phyloP scores from a whole-genome alignment of 1,140 invertebrate species.

The Papilio glaucus region DNA sequence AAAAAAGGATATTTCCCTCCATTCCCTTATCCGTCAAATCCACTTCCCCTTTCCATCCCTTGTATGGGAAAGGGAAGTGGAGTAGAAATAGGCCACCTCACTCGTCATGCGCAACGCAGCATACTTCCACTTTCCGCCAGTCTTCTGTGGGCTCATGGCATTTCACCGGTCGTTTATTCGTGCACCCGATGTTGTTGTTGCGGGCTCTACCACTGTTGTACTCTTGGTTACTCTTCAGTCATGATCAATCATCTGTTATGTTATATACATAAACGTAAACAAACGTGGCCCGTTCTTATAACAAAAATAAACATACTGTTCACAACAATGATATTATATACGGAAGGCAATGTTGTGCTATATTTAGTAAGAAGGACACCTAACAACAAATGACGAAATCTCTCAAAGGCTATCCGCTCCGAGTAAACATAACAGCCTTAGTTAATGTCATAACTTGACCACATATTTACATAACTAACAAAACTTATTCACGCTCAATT shows the following conservation, averaged over 20 bases:
- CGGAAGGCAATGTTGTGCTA: not conserved
- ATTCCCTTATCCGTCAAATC: too few relatives aligned
- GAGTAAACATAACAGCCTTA: slow-evolving; percentile 10
- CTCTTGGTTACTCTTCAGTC: not conserved
- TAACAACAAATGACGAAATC: slow-evolving; percentile 4
- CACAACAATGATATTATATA: not conserved
- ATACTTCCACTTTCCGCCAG: too few relatives aligned
- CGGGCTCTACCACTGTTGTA: too few relatives aligned
- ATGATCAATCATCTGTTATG: too few relatives aligned
- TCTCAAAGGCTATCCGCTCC: slow-evolving; percentile 4
- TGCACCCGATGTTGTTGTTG: too few relatives aligned
- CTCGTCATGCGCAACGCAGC: too few relatives aligned
- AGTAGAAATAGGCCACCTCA: too few relatives aligned
- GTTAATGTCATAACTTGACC: slow-evolving; percentile 4
- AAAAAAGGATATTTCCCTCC: too few relatives aligned
- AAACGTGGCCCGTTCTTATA: not conserved
- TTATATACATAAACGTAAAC: not conserved
- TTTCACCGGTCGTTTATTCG: too few relatives aligned
- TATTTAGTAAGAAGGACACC: not conserved
- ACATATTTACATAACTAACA: slow-evolving; percentile 36
- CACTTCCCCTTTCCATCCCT: too few relatives aligned
- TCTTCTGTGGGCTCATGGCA: too few relatives aligned
- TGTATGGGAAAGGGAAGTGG: too few relatives aligned
- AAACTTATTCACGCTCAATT: slow-evolving; percentile 35
- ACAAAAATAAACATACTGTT: not conserved